These are phyloP conservation scores for Ennomos fuscantarius DNA, from an alignment of 2,888 invertebrate species.

Conservation along the genomic window DNA sequence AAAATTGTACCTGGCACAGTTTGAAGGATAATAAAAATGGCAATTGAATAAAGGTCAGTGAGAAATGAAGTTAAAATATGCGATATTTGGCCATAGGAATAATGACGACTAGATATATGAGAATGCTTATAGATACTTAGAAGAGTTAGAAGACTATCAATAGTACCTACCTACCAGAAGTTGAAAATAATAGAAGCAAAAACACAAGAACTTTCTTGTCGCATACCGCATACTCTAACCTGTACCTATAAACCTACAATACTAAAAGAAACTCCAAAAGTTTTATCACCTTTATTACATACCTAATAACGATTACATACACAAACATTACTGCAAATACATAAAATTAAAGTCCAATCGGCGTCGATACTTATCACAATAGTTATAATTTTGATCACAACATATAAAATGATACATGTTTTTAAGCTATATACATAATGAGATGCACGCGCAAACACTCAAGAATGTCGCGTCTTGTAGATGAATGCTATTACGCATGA, in stretches of 20 bases:
- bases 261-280: conserved; percentile 66
- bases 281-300: conserved; percentile 72
- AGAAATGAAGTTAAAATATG: background rate
- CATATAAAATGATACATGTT: conserved; percentile 67
- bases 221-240: too few species aligned
- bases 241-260: background rate
- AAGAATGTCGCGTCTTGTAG: background rate
- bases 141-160: background rate
- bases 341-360: conserved; percentile 45
- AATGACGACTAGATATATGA: too few species aligned
- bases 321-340: conserved; percentile 53
- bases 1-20: conserved; percentile 18
- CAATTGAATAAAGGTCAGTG: conserved; percentile 9
- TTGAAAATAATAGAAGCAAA: too few species aligned
- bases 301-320: conserved; percentile 53
- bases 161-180: conserved; percentile 1
- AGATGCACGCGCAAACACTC: conserved; percentile 12
- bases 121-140: too few species aligned
- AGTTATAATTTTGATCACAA: conserved; percentile 72
- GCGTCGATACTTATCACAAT: conserved; percentile 71
- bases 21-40: conserved; percentile 4
- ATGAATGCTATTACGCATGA: conserved; percentile 20
- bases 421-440: conserved; percentile 67
- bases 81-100: too few species aligned
- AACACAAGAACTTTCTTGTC: too few species aligned